Base-by-base conservation (phyloP, 1,140 invertebrate genomes). In the Pogonognathellus flavescens region DNA sequence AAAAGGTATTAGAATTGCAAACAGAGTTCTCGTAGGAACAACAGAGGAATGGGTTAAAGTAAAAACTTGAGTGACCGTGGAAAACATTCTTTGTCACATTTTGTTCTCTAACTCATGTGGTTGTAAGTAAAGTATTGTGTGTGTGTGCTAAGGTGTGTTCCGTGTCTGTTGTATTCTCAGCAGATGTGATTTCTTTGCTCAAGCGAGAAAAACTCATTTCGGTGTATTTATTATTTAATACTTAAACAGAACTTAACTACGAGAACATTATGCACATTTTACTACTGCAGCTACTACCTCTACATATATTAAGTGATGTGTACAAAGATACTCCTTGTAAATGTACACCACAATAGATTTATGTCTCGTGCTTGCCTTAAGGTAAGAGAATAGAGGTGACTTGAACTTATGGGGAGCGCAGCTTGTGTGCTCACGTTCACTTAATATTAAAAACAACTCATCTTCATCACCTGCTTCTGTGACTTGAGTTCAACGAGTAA, bases 371-470 rank as follows among this genome's bases (percentile, higher is more conserved):
- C 70, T 76, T 76, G 49, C 70, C 70, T 76, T 76, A 57, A 57
- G 11, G 11, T 57, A 57, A 57, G 53, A 14, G 53, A 57, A n/a
- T 10, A 41, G 31, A 41, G 31, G 31, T 41, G 31, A 41, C 31
- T 41, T 41, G 31, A 41, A 41, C 31, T n/a, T 25, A 49, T 6
- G 14, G 31, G 5, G 14, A 76, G 70, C 70, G 41, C 70, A 76
- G 70, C 70, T 76, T 76, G 70, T 76, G 70, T 76, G 70, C 70
- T 50, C 70, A 76, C 70, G 14, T 66, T 31, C 31, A 72, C 31
- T 76, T 18, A 76, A 76, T 76, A 76, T 76, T 76, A 76, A 76
- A 49, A 76, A 76, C 70, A 76, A 76, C 70, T 76, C 70, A 76
- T 76, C 70, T 76, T 76, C 70, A 49, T 76, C 70, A 76, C 70